A percentile compares a stretch with the other conserved stretches of the same genome.
Conservation (phyloP, 2,888 invertebrate species). For the Frankliniella intonsa region DNA sequence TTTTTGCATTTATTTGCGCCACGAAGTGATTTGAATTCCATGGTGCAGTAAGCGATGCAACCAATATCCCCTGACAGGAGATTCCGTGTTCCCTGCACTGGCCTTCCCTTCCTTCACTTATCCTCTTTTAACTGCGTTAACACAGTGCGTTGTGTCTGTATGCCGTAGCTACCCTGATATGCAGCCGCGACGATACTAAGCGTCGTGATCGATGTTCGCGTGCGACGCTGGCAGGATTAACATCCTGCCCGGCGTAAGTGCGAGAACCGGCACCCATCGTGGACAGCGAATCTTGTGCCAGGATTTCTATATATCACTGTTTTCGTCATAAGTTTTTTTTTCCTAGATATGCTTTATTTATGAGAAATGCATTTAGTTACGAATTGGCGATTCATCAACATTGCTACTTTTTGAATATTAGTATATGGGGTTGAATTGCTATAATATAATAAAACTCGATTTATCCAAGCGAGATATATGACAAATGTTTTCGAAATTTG, state of each 20-base stretch:
- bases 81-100: neutral
- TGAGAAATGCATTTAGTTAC: neutral
- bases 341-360: conserved; percentile 20
- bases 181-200: conserved; percentile 25
- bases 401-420: neutral
- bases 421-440: neutral
- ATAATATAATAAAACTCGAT: neutral
- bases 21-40: neutral
- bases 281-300: conserved; percentile 21
- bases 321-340: neutral
- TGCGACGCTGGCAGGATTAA: conserved; percentile 1
- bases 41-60: no score
- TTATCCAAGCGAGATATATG: neutral
- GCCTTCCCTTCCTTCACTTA: neutral
- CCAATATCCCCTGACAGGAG: neutral
- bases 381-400: neutral
- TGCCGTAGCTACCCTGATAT: conserved; percentile 26
- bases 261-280: conserved; percentile 10
- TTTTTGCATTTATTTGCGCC: neutral
- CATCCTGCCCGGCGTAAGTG: neutral
- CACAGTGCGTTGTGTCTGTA: conserved; percentile 17
- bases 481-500: neutral
- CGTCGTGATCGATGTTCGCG: conserved; percentile 21
- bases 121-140: conserved; percentile 3
- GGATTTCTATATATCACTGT: neutral